Evolutionary conservation across 2,113 vertebrate species (phyloP).

Genomic region (Manacus vitellinus): DNA sequence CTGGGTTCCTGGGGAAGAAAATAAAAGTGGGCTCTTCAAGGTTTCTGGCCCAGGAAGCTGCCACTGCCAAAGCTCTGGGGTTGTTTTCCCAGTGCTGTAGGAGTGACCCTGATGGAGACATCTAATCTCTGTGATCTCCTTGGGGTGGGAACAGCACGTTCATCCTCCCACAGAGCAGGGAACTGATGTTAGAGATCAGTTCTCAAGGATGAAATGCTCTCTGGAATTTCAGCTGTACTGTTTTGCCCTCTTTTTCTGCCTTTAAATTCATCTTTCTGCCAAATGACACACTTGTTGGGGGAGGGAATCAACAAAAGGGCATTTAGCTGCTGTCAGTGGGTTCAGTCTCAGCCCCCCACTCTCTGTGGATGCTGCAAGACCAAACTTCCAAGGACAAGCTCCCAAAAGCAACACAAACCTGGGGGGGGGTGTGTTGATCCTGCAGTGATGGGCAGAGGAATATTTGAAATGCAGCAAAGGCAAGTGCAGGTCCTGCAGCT

Average conservation of each 20-base stretch:
- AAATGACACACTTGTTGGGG: fast-evolving
- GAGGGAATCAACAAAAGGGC: not conserved
- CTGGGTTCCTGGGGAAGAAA: not conserved
- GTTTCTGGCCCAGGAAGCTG: not conserved
- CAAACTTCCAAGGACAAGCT: not conserved
- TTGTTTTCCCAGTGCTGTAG: not conserved
- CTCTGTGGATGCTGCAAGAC: not conserved
- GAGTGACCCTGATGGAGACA: not conserved
- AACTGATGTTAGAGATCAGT: not conserved
- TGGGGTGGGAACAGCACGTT: not conserved
- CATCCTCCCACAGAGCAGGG: not conserved
- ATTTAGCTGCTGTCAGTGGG: not conserved
- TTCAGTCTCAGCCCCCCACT: not conserved
- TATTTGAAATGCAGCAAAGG: not conserved
- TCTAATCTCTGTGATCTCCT: not conserved
- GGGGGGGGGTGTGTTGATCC: not conserved
- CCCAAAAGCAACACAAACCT: too few relatives aligned
- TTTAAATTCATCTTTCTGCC: not conserved
- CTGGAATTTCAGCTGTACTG: not conserved
- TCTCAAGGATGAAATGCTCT: not conserved
- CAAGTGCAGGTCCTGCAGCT: not conserved
- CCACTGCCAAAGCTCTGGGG: not conserved
- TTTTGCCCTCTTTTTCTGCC: not conserved
- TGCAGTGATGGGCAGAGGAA: not conserved
- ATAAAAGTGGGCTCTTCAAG: not conserved